Evolutionary conservation across 1,140 invertebrate genomes (phyloP), one percentile per base, ranked within the genome.

Genomic region (Procambarus clarkii): DNA sequence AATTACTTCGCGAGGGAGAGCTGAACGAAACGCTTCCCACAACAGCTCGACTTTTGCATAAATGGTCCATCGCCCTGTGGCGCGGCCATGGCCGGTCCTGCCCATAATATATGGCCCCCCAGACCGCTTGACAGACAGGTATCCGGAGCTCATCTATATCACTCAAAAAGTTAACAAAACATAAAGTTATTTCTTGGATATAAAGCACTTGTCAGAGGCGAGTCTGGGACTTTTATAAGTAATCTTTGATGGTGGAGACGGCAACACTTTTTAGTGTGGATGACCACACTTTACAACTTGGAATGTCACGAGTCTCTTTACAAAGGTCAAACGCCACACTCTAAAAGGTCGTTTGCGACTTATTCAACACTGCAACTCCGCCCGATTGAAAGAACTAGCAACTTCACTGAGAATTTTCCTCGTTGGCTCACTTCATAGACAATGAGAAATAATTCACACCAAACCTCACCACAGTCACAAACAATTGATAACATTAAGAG

Each of bases 281-380:
- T 86, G 85, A 86, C 85, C 85, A 24, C 85, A 86, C 74, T 86
- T 86, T 44, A 88, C 77, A 88, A 80, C 58, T 80, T 64, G 24
- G 60, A 88, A 88, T 88, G 86, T 88, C 86, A 88, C 34, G 34
- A 44, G 54, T 81, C 8, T 69, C 60, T 69, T 13, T 24, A 9
- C 48, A 88, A 86, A 88, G 86, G 80, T 88, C 86, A 88, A 69
- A 88, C 86, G 86, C 77, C 86, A 80, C 86, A 80, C 34, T 81
- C 44, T 60, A 8, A 88, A 88, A 88, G 86, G 86, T 88, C 78
- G 44, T 7, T 3, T 46, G 78, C 86, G 13, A 88, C 50, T 88
- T 64, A 88, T 88, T 88, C 60, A 88, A 45, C 46, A 58, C n/a
- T 77, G 54, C 50, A 76, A 54, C 84, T 3, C 13, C 24, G 13